A percentile compares a stretch with the other conserved stretches of the same genome.
phyloP scores from a whole-genome alignment of 64 coral and sea anemone species.

The Dendronephthya gigantea region DNA sequence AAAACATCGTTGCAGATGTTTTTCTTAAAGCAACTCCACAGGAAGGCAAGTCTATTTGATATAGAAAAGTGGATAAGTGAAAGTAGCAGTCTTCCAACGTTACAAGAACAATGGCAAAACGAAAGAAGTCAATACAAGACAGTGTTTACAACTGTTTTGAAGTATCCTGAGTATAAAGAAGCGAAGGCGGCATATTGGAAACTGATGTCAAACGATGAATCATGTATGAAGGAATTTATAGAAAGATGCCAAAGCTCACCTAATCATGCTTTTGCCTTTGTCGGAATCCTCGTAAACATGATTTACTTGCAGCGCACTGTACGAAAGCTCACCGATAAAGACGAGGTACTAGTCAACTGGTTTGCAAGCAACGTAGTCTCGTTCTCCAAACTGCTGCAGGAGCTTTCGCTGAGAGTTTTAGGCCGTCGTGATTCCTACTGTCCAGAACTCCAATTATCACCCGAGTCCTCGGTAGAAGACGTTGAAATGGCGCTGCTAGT shows the following conservation, averaged over 20 bases:
- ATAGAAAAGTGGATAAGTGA: neutral
- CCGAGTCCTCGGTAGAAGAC: neutral
- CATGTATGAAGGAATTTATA: neutral
- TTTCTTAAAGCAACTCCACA: neutral
- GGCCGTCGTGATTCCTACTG: neutral
- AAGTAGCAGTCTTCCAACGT: neutral
- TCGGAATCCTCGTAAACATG: neutral
- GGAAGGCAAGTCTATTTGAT: neutral
- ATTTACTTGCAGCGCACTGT: neutral
- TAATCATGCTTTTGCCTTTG: neutral
- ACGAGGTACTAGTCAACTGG: neutral
- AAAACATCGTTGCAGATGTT: neutral
- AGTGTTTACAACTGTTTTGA: neutral
- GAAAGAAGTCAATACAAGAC: neutral
- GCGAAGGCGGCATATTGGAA: neutral
- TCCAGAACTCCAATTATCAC: neutral
- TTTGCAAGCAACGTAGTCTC: neutral
- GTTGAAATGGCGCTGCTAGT: neutral
- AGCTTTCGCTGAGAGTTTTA: neutral
- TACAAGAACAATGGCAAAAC: neutral
- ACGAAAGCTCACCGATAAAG: neutral
- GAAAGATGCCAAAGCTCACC: neutral
- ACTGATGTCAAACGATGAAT: neutral
- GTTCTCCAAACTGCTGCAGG: neutral
- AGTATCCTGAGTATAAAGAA: slow-evolving; percentile 11